Evolutionary conservation across 2,113 vertebrate species (phyloP).

Genomic region (Alces alces): DNA sequence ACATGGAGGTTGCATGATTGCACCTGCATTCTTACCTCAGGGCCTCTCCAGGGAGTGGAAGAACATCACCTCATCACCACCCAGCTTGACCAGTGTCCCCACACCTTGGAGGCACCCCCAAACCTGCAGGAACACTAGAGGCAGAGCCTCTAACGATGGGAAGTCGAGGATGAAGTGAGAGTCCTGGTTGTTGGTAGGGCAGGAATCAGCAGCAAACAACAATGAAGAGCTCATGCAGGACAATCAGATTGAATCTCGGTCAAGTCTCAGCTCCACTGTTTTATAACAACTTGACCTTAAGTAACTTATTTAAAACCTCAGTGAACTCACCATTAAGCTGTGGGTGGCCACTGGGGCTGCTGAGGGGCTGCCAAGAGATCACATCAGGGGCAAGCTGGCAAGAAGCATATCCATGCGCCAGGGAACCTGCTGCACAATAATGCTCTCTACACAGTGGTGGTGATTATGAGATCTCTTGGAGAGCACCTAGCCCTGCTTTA

Average conservation of each 20-base stretch:
- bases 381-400: accelerated
- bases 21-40: background rate
- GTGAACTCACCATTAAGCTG: background rate
- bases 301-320: background rate
- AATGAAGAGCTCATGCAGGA: background rate
- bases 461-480: too few relatives aligned
- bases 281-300: background rate
- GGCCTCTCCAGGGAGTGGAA: background rate
- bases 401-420: background rate
- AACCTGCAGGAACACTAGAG: background rate
- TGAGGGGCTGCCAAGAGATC: background rate
- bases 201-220: background rate
- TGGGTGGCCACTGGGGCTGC: background rate
- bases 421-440: accelerated
- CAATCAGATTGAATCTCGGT: background rate
- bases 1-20: background rate
- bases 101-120: background rate
- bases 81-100: too few relatives aligned
- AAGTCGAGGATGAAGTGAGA: too few relatives aligned
- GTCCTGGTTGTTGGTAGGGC: background rate
- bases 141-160: too few relatives aligned
- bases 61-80: background rate
- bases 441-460: background rate
- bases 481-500: too few relatives aligned
- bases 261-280: background rate